Evolutionary conservation across 2,113 vertebrate species (phyloP), one percentile per base, ranked within the genome.

Genomic region (Gobius niger): DNA sequence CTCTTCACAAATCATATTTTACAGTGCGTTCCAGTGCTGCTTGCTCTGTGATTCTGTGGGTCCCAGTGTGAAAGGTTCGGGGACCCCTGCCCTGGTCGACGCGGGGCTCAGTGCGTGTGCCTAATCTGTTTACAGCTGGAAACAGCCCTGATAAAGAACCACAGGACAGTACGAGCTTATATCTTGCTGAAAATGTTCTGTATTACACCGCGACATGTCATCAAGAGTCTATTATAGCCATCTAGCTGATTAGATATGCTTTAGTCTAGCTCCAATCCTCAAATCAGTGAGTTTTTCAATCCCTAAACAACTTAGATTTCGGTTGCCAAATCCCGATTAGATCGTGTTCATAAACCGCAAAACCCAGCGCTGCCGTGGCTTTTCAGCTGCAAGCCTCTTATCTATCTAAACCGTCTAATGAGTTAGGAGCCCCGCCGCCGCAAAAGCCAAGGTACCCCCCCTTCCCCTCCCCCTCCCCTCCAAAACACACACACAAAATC

Each of bases 311-410:
- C 69, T 81, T 79, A 76, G 71, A 79, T 87, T 83, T 79, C 80
- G 78, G 73, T 80, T 81, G 80, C 79, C 78, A 81, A 83, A 85
- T 75, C 77, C 77, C 47, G 84, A 88, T 88, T 88, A 90, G 81
- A 88, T 83, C 66, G 77, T 75, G 85, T 85, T 90, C 80, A 79
- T 56, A 82, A 82, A 67, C 83, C 87, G 40, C 82, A 84, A 82
- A 87, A 82, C 78, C 82, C 80, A 50, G 80, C n/a, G 71, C 63
- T 73, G 69, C 80, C 52, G 71, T 77, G 68, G 85, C 82, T 89
- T 88, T 54, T 81, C 73, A 79, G 78, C 84, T 72, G 69, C 82
- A 86, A 88, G 84, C 86, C 85, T 89, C 86, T 88, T 88, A 89
- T 85, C 82, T 85, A 47, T 80, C 82, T 73, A 78, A 82, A 75